Evolutionary conservation across 2,113 vertebrate genomes (phyloP).

Genomic region (Cranoglanis bouderius): DNA sequence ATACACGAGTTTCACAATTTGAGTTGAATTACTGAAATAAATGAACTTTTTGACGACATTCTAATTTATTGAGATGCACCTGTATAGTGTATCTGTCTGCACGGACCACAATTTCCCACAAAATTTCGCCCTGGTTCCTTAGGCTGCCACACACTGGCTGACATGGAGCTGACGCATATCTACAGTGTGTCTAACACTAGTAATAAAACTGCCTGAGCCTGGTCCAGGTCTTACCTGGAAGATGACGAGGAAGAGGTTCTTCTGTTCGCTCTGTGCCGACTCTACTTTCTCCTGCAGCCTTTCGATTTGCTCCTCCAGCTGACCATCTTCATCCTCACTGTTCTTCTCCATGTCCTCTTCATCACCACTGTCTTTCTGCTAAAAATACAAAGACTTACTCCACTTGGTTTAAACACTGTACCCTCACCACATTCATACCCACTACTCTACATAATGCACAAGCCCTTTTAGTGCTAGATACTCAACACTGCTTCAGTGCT

Average conservation of each 20-base stretch:
- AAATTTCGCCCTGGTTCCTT: background rate
- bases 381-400: constrained; percentile 12
- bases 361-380: constrained; percentile 85
- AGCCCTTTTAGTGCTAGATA: background rate
- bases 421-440: background rate
- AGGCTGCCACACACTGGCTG: background rate
- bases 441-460: background rate
- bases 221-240: constrained; percentile 82
- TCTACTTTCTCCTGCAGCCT: constrained; percentile 95
- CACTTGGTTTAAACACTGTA: background rate
- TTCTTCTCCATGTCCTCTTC: constrained; percentile 88
- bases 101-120: background rate
- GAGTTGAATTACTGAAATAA: too few relatives aligned
- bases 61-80: too few relatives aligned
- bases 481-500: background rate
- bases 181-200: background rate
- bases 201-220: background rate
- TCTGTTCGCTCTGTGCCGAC: constrained; percentile 96
- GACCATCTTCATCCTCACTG: constrained; percentile 90
- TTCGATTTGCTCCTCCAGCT: constrained; percentile 94
- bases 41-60: too few relatives aligned
- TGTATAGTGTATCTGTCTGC: background rate
- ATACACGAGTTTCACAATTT: too few relatives aligned
- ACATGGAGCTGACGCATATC: background rate
- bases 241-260: constrained; percentile 98